Conservation (phyloP, 1,140 invertebrate species). For the Zaprionus gabonicus region DNA sequence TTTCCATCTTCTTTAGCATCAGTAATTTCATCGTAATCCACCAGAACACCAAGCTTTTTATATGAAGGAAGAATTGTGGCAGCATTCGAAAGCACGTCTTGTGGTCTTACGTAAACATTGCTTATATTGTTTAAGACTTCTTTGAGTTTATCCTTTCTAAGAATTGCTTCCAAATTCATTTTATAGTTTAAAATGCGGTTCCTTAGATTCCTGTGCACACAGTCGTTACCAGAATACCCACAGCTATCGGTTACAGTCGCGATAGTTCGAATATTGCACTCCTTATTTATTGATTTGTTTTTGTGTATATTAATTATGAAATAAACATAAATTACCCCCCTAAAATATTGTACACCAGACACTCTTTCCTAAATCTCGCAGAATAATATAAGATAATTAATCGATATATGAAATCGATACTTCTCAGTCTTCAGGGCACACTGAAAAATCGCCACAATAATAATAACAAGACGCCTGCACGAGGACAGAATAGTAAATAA, state of each 20-base stretch:
- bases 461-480: not conserved
- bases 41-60: constrained; percentile 67
- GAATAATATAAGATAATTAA: not conserved
- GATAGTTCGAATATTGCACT: not conserved
- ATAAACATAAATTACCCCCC: not conserved
- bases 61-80: constrained; percentile 20
- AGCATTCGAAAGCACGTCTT: not conserved
- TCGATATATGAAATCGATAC: constrained; percentile 10
- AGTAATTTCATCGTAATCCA: constrained; percentile 49
- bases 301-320: not conserved
- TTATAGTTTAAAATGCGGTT: constrained; percentile 16
- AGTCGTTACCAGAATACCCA: not conserved
- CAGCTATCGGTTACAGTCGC: not conserved
- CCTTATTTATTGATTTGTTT: not conserved
- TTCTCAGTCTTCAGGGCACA: not conserved
- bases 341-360: not conserved
- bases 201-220: not conserved
- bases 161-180: constrained; percentile 22
- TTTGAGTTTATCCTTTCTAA: constrained; percentile 37
- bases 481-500: not conserved
- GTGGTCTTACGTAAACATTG: constrained; percentile 29
- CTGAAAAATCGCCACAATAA: constrained; percentile 9
- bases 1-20: constrained; percentile 21
- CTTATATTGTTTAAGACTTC: constrained; percentile 23
- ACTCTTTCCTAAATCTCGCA: not conserved